A percentile compares a stretch with the other conserved stretches of the same genome.
Evolutionary conservation across 2,113 vertebrate genomes (phyloP).

Genomic region (Hoplias malabaricus): DNA sequence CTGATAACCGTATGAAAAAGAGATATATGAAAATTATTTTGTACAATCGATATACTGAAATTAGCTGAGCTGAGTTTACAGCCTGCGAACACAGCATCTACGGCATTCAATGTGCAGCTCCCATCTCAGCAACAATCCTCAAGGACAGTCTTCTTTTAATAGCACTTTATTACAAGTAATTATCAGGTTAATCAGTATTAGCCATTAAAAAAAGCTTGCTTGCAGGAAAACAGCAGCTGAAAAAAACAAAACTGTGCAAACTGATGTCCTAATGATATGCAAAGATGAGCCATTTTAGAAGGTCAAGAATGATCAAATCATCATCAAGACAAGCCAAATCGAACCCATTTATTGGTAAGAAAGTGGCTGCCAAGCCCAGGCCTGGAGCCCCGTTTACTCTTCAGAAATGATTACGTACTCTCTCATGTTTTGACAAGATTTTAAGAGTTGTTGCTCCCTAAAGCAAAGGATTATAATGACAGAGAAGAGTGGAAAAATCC

Average conservation of each 20-base stretch:
- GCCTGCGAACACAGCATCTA: conserved; percentile 17
- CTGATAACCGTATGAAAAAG: conserved; percentile 24
- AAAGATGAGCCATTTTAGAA: neutral
- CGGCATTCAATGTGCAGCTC: neutral
- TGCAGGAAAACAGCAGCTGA: neutral
- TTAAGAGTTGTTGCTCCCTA: conserved; percentile 7
- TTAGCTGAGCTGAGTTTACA: neutral
- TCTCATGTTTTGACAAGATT: conserved; percentile 28
- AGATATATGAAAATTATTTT: conserved; percentile 9
- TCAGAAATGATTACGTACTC: conserved; percentile 19
- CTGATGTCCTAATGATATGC: neutral
- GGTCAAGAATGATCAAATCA: neutral
- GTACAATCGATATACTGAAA: conserved; percentile 1
- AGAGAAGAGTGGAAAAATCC: neutral
- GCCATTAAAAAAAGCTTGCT: conserved; percentile 17
- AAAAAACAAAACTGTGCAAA: neutral
- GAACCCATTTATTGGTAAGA: neutral
- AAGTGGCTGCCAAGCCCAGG: neutral
- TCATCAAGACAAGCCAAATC: neutral
- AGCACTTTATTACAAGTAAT: neutral
- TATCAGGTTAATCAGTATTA: neutral
- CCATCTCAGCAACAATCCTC: neutral
- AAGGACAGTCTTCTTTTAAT: neutral
- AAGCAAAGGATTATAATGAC: neutral
- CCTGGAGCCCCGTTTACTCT: neutral